These are phyloP conservation scores for Pseudomyrmex concolor DNA, from an alignment of 1,140 invertebrate species.

Conservation along the genomic window DNA sequence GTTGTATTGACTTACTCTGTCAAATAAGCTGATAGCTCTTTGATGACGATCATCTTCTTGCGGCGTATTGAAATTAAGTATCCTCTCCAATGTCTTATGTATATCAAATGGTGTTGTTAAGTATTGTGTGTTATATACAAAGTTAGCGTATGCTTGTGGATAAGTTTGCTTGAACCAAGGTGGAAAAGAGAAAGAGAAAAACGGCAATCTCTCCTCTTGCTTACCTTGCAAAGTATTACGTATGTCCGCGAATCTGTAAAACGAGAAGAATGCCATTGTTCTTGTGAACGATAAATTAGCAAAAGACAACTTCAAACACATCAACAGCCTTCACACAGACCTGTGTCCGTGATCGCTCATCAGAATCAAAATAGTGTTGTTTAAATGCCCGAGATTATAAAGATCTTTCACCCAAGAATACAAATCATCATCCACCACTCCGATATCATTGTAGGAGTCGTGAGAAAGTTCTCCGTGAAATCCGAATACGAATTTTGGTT, in stretches of 20 bases:
- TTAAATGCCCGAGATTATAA: constrained; percentile 87
- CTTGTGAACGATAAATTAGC: background rate
- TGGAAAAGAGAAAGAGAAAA: constrained; percentile 93
- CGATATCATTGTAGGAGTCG: constrained; percentile 92
- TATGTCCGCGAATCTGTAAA: constrained; percentile 90
- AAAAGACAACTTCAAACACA: background rate
- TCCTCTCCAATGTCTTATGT: constrained; percentile 89
- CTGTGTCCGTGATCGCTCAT: constrained; percentile 96
- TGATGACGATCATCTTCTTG: constrained; percentile 85
- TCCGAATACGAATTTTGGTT: constrained; percentile 93
- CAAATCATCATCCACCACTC: constrained; percentile 90
- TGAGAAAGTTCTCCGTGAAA: constrained; percentile 96
- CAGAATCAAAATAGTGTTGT: constrained; percentile 92
- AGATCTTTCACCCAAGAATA: constrained; percentile 88
- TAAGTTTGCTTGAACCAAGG: constrained; percentile 87
- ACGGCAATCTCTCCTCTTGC: constrained; percentile 94
- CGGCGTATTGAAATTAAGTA: constrained; percentile 85
- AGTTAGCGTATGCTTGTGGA: constrained; percentile 87
- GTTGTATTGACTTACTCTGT: constrained; percentile 85
- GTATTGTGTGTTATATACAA: constrained; percentile 88
- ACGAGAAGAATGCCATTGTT: constrained; percentile 30
- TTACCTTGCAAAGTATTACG: constrained; percentile 95
- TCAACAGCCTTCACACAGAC: constrained; percentile 78
- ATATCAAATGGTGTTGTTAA: constrained; percentile 94
- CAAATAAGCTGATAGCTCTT: constrained; percentile 90